A percentile compares a stretch with the other conserved stretches of the same genome.
Evolutionary conservation across 2,113 vertebrate species (phyloP).

Genomic region (Panthera uncia): DNA sequence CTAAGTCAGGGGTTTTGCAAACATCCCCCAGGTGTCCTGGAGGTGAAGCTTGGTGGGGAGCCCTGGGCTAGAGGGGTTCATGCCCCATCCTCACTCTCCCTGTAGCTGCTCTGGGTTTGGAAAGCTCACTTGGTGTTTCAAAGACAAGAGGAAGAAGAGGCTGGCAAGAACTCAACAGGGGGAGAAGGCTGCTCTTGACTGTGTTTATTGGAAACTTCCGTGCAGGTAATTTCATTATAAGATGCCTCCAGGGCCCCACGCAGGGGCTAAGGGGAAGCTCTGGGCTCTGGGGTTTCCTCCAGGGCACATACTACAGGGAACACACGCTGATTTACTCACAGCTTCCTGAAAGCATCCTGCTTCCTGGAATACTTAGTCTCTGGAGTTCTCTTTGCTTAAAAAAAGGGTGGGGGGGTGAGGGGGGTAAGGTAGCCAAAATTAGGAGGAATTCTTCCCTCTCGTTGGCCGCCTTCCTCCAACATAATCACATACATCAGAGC

Average conservation of each 20-base stretch:
- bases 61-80: neutral
- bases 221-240: neutral
- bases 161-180: neutral
- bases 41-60: neutral
- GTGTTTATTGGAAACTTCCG: neutral
- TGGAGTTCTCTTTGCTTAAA: neutral
- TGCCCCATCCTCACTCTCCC: neutral
- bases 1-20: neutral
- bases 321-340: neutral
- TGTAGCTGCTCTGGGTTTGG: neutral
- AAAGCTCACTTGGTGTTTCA: neutral
- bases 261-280: neutral
- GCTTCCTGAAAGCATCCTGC: neutral
- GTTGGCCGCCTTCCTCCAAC: neutral
- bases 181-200: neutral
- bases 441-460: neutral
- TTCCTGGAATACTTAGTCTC: neutral
- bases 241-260: neutral
- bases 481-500: neutral
- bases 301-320: neutral
- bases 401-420: accelerated
- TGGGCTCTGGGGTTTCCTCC: neutral
- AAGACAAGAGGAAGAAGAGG: neutral
- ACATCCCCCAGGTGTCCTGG: neutral
- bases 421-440: neutral